Base-by-base conservation (phyloP, 2,888 invertebrate species). In the Caenorhabditis uteleia region DNA sequence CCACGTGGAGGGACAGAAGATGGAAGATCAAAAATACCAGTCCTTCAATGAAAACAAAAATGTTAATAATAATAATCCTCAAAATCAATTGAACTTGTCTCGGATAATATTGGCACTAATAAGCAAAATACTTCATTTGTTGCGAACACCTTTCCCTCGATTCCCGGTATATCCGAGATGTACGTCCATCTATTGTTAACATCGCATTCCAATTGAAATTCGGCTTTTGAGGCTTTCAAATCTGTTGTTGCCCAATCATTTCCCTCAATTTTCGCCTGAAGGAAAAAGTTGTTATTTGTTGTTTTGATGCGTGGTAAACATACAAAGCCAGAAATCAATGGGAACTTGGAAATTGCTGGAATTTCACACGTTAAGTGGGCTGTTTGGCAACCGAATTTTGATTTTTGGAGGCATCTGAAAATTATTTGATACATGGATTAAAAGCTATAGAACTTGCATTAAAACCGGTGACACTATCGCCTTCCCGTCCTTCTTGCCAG, bases 191-290 rank as follows among this genome's bases (percentile, higher is more conserved):
- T 46, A 21, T 60, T 51, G 31, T 48, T 48, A 21, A 48, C 18
- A 26, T 59, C 59, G 31, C 66, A 66, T 31, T 56, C 56, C 7
- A 66, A 7, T 1, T 47, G 27, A 39, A 60, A 59, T 16, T 43
- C 48, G 3, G 59, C 59, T 33, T 18, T 33, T 12, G 47, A 23
- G 18, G 25, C 45, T 33, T 49, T 27, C 27, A 66, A 39, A 29
- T 66, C 59, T 2, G 66, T 66, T 4, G 66, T 66, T 5, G 66
- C 66, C 66, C 66, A 66, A n/a, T 66, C 66, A 23, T 36, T 44
- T 2, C 48, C 48, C 14, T 60, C 46, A 6, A 66, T 66, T 47
- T 60, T 59, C 0, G 59, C 59, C 66, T 66, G 20, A n/a, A n/a
- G n/a, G n/a, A n/a, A 40, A 56, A 14, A 4, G 26, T n/a, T 26